Conservation (phyloP, 2,888 invertebrate species). For the Heteromurus nitidus region DNA sequence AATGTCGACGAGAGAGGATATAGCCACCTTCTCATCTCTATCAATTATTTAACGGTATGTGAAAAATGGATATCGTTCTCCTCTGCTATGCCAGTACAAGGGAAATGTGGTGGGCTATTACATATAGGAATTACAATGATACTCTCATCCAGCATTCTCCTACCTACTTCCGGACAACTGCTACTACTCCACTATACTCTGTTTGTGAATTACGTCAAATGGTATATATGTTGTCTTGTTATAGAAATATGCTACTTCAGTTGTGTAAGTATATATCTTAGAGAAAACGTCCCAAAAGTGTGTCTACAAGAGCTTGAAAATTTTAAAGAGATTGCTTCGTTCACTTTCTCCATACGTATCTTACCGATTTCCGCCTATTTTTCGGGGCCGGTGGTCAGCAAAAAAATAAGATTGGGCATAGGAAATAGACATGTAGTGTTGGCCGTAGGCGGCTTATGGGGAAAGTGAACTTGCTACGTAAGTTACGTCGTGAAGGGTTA, state of each 20-base stretch:
- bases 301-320: constrained; percentile 30
- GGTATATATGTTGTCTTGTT: no score
- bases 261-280: no score
- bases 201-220: no score
- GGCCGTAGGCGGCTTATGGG: no score
- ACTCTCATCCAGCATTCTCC: no score
- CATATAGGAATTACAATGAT: no score
- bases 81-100: no score
- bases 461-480: constrained; percentile 30
- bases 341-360: constrained; percentile 22
- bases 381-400: constrained; percentile 37
- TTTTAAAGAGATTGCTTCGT: constrained; percentile 51
- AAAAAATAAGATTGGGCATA: constrained; percentile 20
- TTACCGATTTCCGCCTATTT: constrained; percentile 37
- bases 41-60: constrained; percentile 60
- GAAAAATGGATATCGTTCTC: constrained; percentile 54
- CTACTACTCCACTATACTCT: no score
- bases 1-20: not conserved
- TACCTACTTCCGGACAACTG: no score
- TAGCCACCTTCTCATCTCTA: constrained; percentile 48
- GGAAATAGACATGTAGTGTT: constrained; percentile 17
- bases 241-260: no score
- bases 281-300: constrained; percentile 44
- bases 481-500: no score
- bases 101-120: no score